These are phyloP conservation scores for Tragelaphus scriptus DNA, from an alignment of 2,113 vertebrate species.

Conservation along the genomic window DNA sequence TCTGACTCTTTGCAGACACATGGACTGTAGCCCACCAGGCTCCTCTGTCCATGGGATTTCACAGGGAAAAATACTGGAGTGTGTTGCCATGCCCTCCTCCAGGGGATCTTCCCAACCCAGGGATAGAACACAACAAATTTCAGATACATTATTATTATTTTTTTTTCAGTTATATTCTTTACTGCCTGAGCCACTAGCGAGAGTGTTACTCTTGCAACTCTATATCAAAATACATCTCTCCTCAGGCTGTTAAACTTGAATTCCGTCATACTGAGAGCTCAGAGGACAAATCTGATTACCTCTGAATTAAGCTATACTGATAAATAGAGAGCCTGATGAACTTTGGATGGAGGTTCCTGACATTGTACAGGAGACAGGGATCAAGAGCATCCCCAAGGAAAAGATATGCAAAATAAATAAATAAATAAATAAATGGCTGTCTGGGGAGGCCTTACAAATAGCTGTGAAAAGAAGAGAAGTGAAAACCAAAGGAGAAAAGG, in stretches of 20 bases:
- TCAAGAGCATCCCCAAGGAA: too few species aligned
- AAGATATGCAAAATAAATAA: too few species aligned
- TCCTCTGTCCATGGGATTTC: neutral
- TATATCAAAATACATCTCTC: neutral
- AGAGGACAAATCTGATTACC: neutral
- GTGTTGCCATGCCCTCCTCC: neutral
- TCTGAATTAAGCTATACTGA: neutral
- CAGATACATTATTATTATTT: neutral
- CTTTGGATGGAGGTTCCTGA: rapidly evolving
- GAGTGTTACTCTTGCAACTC: neutral
- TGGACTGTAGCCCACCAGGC: neutral
- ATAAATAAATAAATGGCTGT: too few species aligned
- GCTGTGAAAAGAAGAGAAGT: too few species aligned
- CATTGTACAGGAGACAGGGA: too few species aligned
- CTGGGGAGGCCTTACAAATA: too few species aligned
- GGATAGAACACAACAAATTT: neutral
- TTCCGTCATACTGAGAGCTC: neutral
- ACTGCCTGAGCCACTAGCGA: neutral
- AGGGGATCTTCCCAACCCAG: neutral
- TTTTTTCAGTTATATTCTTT: neutral
- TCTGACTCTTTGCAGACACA: neutral
- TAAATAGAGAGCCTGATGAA: too few species aligned
- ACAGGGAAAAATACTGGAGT: neutral
- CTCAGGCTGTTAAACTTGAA: neutral
- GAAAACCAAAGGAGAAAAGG: too few species aligned